Percentiles rank a stretch among this genome's conserved stretches.
Conservation (phyloP, 2,888 invertebrate species). For the Coelinius sp. region DNA sequence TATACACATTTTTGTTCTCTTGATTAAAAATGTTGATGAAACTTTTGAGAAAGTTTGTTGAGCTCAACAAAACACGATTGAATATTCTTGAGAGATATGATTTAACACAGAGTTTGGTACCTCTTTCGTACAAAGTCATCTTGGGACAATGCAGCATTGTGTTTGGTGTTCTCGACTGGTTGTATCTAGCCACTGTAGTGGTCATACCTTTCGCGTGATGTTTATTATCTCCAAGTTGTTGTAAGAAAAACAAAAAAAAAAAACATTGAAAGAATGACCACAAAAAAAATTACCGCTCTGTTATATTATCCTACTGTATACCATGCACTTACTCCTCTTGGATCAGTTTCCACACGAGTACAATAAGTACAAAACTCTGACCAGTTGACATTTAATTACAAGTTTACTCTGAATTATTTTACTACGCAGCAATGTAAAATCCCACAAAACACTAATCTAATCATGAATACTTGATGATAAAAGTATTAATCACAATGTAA, state of each 20-base stretch:
- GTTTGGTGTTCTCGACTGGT: constrained; percentile 51
- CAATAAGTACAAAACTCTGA: not conserved
- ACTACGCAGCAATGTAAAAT: too few relatives aligned
- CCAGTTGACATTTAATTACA: not conserved
- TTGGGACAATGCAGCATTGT: constrained; percentile 67
- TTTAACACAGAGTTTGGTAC: constrained; percentile 47
- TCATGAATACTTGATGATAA: not conserved
- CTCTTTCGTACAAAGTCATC: constrained; percentile 58
- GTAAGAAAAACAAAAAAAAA: constrained; percentile 48
- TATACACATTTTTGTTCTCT: not conserved
- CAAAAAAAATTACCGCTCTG: constrained; percentile 33
- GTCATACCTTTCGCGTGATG: constrained; percentile 45
- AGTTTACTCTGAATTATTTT: not conserved
- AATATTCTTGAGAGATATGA: constrained; percentile 44
- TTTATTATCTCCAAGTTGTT: constrained; percentile 53
- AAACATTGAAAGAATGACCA: not conserved
- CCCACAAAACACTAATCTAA: too few relatives aligned
- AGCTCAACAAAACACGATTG: constrained; percentile 51
- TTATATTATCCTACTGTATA: constrained; percentile 38
- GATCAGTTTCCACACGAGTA: not conserved
- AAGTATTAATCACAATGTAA: too few relatives aligned
- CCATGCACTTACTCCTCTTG: not conserved
- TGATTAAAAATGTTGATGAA: not conserved
- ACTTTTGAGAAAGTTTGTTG: too few relatives aligned
- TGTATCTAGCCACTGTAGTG: constrained; percentile 56